Base-by-base conservation (phyloP, 2,888 invertebrate genomes). In the Horisme vitalbata region DNA sequence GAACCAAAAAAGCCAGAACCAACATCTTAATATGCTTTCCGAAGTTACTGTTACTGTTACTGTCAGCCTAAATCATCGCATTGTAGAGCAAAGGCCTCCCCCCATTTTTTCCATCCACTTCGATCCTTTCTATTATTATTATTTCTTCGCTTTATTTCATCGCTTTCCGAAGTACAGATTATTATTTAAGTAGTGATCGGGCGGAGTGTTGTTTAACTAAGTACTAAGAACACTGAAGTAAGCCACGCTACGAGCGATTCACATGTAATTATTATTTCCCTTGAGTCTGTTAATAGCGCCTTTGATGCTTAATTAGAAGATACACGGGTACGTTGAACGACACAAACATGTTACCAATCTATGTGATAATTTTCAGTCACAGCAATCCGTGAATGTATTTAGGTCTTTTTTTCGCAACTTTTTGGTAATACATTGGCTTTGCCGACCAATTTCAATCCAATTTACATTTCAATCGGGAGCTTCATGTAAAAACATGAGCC, bases 401-500 rank as follows among this genome's bases (percentile, higher is more conserved):
- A 56, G 52, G 55, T 61, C 65, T 68, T 76, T 77, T 69, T 76
- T 70, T 64, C 63, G 52, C 59, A 58, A 68, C 69, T 78, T 79
- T 77, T 74, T 71, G 61, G 67, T 73, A 72, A 75, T 74, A 71
- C 72, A 66, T 72, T 73, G 78, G 76, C 77, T 77, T 78, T 79
- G 75, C 74, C 73, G 77, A 76, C 80, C 82, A 80, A 79, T 81
- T 82, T 77, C 73, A 75, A 79, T 76, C 74, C 79, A 82, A 83
- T 83, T 83, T 82, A 82, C 82, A 82, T 83, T 83, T 82, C 82
- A 83, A 82, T 82, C 82, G 78, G 59, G 63, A 68, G 75, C 62
- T 80, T 82, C 82, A 82, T 82, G 82, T 77, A 79, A 82, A 82
- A 80, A 82, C 82, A 82, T 82, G 82, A 83, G 79, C 58, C 59